phyloP scores from a whole-genome alignment of 2,888 invertebrate genomes.

The Nezara viridula region DNA sequence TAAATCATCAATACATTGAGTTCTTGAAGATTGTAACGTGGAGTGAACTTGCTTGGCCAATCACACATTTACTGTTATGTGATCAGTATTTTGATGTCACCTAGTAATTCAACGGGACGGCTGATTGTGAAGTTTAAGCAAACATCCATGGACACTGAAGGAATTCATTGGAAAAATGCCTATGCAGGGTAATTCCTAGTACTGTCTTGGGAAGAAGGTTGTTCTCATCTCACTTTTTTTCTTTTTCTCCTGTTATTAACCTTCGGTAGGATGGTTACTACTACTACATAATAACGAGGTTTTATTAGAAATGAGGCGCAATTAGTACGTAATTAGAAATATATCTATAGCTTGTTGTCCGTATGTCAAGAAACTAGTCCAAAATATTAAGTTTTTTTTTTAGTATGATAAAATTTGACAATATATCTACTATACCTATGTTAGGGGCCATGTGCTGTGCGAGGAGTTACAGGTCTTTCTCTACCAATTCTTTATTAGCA shows the following conservation, averaged over 20 bases:
- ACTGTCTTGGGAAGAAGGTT: neutral
- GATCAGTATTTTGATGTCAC: slow-evolving; percentile 7
- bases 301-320: too few relatives aligned
- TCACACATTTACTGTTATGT: neutral
- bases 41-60: neutral
- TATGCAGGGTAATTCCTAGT: neutral
- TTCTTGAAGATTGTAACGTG: neutral
- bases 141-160: neutral
- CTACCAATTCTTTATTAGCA: too few relatives aligned
- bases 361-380: too few relatives aligned
- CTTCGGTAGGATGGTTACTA: neutral
- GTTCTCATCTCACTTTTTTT: neutral
- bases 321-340: too few relatives aligned
- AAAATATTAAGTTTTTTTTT: too few relatives aligned
- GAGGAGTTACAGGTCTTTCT: too few relatives aligned
- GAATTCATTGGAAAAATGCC: slow-evolving; percentile 38
- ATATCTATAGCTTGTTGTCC: too few relatives aligned
- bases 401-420: too few relatives aligned
- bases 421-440: too few relatives aligned
- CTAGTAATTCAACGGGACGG: slow-evolving; percentile 12
- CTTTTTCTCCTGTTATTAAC: neutral
- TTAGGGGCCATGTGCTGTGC: too few relatives aligned
- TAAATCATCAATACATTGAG: neutral
- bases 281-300: too few relatives aligned
- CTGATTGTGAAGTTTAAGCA: slow-evolving; percentile 11